Evolutionary conservation across 1,140 invertebrate genomes (phyloP), one percentile per base, ranked within the genome.

Genomic region (Tyrophagus putrescentiae): DNA sequence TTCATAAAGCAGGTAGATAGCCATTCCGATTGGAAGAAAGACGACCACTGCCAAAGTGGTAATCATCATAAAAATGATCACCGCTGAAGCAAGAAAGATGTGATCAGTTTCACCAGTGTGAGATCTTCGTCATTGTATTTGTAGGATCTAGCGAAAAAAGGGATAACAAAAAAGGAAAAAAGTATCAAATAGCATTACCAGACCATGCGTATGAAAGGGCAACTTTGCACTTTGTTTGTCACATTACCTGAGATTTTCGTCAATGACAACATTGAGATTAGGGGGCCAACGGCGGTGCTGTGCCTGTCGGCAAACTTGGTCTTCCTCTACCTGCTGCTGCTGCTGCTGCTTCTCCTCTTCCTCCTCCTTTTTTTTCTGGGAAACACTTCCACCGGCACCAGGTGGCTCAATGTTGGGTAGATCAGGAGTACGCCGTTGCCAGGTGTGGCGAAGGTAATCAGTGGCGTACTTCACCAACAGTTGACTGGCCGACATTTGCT

Each of bases 221-320:
- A 13, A 39, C 21, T 39, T 39, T 39, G 21, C 21, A 39, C 21
- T 13, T 39, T 21, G 21, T 39, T 13, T 21, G 18, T 48, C 7
- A 21, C 23, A 21, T 48, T 31, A 27, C 52, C 52, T 54, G 5
- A 54, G 23, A 23, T 54, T 54, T 54, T 54, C 52, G 16, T 54
- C 52, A 27, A 54, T 32, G 28, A 54, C 52, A 28, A 54, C 52
- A 13, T 54, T 54, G 6, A 54, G 52, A 27, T 54, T 54, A 6
- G 18, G 11, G 6, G 52, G 52, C 28, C 18, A 54, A 32, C 28
- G 18, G 11, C 16, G 6, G 16, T 9, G 9, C 7, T 6, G 9
- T 13, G 6, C 16, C 36, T 33, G 36, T 21, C 36, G 45, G 7
- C 31, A 21, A 9, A 13, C 13, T 7, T 25, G 31, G 7, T 21